phyloP scores from a whole-genome alignment of 2,797 vertebrate genomes.

The Tragelaphus oryx region DNA sequence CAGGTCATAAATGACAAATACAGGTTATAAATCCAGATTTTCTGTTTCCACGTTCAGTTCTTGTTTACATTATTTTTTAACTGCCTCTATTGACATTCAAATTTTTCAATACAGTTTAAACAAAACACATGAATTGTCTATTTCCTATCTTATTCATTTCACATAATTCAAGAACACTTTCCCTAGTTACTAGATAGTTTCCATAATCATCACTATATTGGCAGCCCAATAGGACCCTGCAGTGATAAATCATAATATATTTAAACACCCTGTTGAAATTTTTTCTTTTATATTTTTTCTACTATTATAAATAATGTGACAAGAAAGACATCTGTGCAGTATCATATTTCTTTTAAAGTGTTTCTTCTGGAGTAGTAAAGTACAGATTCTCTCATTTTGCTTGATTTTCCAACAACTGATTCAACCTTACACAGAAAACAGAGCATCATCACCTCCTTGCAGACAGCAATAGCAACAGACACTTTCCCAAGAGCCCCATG shows the following conservation, averaged over 20 bases:
- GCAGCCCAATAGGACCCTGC: neutral
- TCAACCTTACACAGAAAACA: neutral
- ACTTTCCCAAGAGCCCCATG: neutral
- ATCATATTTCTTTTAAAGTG: slow-evolving; percentile 30
- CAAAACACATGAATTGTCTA: neutral
- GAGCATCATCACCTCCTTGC: neutral
- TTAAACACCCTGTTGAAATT: neutral
- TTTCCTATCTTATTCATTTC: neutral
- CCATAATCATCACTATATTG: neutral
- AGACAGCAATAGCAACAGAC: neutral
- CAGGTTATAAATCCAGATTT: neutral
- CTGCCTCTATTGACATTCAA: neutral
- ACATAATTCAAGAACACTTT: slow-evolving; percentile 1
- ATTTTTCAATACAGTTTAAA: slow-evolving; percentile 32
- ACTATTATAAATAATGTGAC: slow-evolving; percentile 30
- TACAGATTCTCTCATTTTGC: slow-evolving; percentile 11
- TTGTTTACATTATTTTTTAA: slow-evolving; percentile 1
- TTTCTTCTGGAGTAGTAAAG: slow-evolving; percentile 1
- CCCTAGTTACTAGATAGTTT: neutral
- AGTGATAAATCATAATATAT: slow-evolving; percentile 3
- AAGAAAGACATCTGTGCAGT: neutral
- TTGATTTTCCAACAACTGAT: slow-evolving; percentile 24
- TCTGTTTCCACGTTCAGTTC: neutral
- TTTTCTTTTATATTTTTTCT: neutral
- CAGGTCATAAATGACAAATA: neutral